Percentiles rank a stretch among this genome's conserved stretches.
These are phyloP conservation scores for Peucedramus taeniatus DNA, from an alignment of 2,113 vertebrate species.

Conservation along the genomic window DNA sequence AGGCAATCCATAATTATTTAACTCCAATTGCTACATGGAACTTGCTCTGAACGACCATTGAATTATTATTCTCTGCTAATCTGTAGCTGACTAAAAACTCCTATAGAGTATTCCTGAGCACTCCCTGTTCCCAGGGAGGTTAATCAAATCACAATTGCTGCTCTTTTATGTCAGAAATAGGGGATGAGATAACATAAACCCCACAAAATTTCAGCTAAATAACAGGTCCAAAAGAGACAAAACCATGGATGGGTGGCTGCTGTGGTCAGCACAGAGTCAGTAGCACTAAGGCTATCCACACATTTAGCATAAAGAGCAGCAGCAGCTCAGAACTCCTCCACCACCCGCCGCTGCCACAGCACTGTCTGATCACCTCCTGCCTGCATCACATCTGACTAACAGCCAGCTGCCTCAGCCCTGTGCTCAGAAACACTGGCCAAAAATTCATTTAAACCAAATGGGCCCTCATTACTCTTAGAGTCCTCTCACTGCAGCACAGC, in stretches of 20 bases:
- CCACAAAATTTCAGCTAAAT: background rate
- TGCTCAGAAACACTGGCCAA: background rate
- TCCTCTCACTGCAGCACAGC: background rate
- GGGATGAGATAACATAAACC: background rate
- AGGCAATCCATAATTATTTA: slow-evolving; percentile 23
- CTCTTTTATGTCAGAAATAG: background rate
- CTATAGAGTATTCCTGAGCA: background rate
- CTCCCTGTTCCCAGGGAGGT: background rate
- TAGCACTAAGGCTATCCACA: background rate
- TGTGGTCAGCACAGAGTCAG: background rate
- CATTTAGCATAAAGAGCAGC: background rate
- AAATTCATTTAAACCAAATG: slow-evolving; percentile 20
- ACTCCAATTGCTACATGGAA: background rate
- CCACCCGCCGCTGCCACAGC: background rate
- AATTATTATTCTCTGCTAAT: slow-evolving; percentile 15
- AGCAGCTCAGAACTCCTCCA: background rate
- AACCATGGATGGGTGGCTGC: background rate
- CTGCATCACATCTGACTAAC: rapidly evolving
- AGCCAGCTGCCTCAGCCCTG: background rate
- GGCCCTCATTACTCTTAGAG: background rate
- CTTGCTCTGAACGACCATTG: background rate
- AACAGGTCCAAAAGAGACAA: background rate
- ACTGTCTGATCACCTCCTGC: background rate
- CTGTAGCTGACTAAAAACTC: background rate
- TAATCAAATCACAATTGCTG: background rate